These are phyloP conservation scores for Eubucco bourcierii DNA, from an alignment of 2,113 vertebrate genomes.

Conservation along the genomic window DNA sequence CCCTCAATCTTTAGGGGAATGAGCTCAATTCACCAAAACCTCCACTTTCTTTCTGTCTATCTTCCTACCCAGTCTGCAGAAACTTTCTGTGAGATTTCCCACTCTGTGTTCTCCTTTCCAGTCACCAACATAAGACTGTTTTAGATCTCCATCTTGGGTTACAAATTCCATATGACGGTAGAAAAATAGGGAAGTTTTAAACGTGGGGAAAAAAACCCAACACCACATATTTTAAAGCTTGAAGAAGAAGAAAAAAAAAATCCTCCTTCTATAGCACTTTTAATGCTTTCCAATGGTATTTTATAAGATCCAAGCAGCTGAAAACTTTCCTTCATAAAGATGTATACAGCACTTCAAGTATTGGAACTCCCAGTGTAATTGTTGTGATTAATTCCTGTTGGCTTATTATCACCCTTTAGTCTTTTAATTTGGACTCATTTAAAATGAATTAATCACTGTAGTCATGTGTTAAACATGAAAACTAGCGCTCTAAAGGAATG, in stretches of 20 bases:
- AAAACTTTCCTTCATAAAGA: not conserved
- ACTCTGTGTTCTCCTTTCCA: not conserved
- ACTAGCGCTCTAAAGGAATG: not conserved
- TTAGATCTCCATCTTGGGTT: not conserved
- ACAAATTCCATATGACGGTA: not conserved
- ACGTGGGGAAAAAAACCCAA: fast-evolving
- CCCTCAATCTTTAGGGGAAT: too few relatives aligned
- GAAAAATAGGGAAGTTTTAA: not conserved
- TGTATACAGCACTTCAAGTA: not conserved
- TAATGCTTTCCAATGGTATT: not conserved
- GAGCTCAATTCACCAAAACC: not conserved
- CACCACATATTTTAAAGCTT: not conserved
- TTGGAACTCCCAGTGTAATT: not conserved
- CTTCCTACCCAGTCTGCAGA: not conserved
- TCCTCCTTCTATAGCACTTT: not conserved
- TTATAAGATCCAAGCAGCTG: not conserved
- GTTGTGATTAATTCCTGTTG: not conserved
- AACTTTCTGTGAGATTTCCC: not conserved
- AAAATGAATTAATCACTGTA: not conserved
- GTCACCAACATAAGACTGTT: not conserved
- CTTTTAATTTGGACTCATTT: not conserved
- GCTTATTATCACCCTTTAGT: not conserved
- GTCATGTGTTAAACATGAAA: not conserved
- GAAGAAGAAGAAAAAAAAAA: not conserved
- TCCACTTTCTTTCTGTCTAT: not conserved